These are phyloP conservation scores for Acleris emargana DNA, from an alignment of 2,888 invertebrate genomes.

Conservation along the genomic window DNA sequence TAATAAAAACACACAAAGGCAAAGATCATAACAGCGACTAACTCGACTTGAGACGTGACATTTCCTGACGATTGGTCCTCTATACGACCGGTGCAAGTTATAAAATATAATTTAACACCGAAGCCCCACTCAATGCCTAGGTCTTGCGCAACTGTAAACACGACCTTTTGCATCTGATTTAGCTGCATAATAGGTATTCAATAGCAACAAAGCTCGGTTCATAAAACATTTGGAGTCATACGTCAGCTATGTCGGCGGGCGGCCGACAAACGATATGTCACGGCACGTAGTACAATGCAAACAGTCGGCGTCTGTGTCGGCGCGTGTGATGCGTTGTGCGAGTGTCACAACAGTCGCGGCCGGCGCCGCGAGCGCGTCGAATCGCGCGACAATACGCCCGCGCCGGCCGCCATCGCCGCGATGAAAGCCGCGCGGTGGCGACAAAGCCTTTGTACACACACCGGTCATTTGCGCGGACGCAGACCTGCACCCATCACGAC, in stretches of 20 bases:
- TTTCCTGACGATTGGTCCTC: background rate
- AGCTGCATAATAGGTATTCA: slow-evolving; percentile 49
- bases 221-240: slow-evolving; percentile 63
- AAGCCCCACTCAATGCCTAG: slow-evolving; percentile 20
- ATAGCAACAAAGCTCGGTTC: slow-evolving; percentile 63
- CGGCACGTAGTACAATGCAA: slow-evolving; percentile 81
- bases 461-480: slow-evolving; percentile 50
- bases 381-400: slow-evolving; percentile 67
- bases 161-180: slow-evolving; percentile 55
- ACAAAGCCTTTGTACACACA: slow-evolving; percentile 69
- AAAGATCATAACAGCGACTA: background rate
- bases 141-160: slow-evolving; percentile 64
- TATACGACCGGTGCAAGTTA: background rate
- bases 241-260: slow-evolving; percentile 57
- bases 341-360: slow-evolving; percentile 68
- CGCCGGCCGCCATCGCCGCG: slow-evolving; percentile 54
- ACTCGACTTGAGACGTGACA: background rate
- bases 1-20: slow-evolving; percentile 2
- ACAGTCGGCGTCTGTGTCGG: slow-evolving; percentile 79
- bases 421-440: slow-evolving; percentile 59
- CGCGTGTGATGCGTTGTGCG: slow-evolving; percentile 62
- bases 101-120: slow-evolving; percentile 21
- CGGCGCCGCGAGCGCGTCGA: slow-evolving; percentile 69
- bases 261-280: slow-evolving; percentile 76
- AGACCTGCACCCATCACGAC: slow-evolving; percentile 3